These are phyloP conservation scores for Molossus molossus DNA, from an alignment of 2,797 vertebrate genomes.

Conservation along the genomic window DNA sequence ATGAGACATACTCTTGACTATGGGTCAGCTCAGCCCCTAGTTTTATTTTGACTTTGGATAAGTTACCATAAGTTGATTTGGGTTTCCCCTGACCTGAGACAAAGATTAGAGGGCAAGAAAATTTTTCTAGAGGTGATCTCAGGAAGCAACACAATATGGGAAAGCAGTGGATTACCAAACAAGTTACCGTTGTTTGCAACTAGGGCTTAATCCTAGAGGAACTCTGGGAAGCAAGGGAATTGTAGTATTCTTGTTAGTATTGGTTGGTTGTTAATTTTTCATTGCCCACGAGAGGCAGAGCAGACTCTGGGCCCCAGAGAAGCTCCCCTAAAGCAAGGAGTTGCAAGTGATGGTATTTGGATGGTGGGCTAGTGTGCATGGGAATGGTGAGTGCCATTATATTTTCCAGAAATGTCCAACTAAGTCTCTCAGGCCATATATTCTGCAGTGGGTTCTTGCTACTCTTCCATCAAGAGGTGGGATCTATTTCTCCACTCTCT, in stretches of 20 bases:
- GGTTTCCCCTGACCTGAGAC: neutral
- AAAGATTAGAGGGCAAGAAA: constrained; percentile 6
- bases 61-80: neutral
- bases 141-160: neutral
- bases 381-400: neutral
- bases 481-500: neutral
- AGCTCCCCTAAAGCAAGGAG: neutral
- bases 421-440: neutral
- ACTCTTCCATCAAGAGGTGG: neutral
- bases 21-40: neutral
- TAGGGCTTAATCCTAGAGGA: neutral
- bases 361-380: neutral
- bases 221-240: neutral
- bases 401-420: neutral
- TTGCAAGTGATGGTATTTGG: neutral
- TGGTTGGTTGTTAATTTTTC: neutral
- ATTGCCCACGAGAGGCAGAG: neutral
- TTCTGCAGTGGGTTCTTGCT: neutral
- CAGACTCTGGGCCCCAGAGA: neutral
- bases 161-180: neutral
- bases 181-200: neutral
- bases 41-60: neutral
- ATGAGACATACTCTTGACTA: neutral
- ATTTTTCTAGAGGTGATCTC: neutral
- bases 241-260: neutral